Evolutionary conservation across 2,888 invertebrate genomes (phyloP), one percentile per base, ranked within the genome.

Genomic region (Chromoteleia sp.): DNA sequence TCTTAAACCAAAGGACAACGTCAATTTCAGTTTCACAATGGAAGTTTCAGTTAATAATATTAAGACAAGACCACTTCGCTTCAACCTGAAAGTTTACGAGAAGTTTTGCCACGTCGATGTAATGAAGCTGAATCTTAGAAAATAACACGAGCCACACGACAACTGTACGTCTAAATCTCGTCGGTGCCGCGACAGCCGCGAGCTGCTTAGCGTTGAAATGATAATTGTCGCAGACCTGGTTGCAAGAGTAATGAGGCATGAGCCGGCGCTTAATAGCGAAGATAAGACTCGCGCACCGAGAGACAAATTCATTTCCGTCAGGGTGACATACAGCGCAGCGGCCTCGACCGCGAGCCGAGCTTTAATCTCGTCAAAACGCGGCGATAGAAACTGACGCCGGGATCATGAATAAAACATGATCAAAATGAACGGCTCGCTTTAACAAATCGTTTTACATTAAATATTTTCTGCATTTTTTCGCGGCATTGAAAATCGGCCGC

Each of bases 241-340:
- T 63, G 74, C 65, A 29, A 21, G 65, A 74, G 74, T 63, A 74
- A 74, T 74, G 63, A 74, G 56, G 74, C 63, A 56, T 65, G 65
- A 56, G 65, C 12, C 45, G 56, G 54, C 48, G 39, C 56, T 74
- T 74, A 74, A 74, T 74, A 52, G 50, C 63, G 48, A 25, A 74
- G 74, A 74, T 74, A 74, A 74, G 74, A 48, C 61, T 21, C 15
- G 19, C 19, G 52, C 14, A n/a, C 56, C 78, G 82, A 71, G 77
- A 67, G 80, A 82, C 80, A 71, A 84, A 83, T 84, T 82, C 77
- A 84, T 83, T 84, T 79, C 76, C 78, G 81, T 79, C 82, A 78
- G 76, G 68, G 10, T 39, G 63, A 70, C 73, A 63, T 79, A 71
- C 56, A 52, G 45, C 33, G 33, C 71, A 33, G 45, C 52, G 56